phyloP scores from a whole-genome alignment of 2,888 invertebrate genomes.

The Leucozona laternaria region DNA sequence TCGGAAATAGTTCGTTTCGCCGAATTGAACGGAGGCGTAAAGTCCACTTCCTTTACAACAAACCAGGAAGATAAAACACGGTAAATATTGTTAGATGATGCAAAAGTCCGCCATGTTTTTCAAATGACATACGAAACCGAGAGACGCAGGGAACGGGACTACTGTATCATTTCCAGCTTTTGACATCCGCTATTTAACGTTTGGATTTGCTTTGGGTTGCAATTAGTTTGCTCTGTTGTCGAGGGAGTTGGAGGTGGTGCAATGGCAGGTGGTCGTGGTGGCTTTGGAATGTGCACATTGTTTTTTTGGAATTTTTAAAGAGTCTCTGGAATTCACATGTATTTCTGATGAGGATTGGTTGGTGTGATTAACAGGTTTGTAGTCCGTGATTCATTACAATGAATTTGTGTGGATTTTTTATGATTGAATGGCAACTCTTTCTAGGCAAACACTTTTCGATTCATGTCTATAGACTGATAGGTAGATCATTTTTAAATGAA shows the following conservation, averaged over 20 bases:
- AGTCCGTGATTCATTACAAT: conserved; percentile 53
- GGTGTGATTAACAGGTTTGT: conserved; percentile 41
- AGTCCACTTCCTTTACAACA: conserved; percentile 49
- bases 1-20: conserved; percentile 47
- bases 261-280: background rate
- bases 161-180: conserved; percentile 47
- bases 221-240: conserved; percentile 48
- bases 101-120: conserved; percentile 30
- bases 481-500: background rate
- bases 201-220: conserved; percentile 53
- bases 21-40: conserved; percentile 14
- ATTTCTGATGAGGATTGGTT: conserved; percentile 22
- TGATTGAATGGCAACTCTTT: background rate
- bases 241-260: background rate
- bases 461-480: background rate
- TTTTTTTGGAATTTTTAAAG: conserved; percentile 21
- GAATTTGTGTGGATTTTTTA: background rate
- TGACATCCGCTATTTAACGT: conserved; percentile 23
- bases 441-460: background rate
- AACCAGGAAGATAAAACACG: conserved; percentile 4
- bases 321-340: conserved; percentile 29
- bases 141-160: background rate
- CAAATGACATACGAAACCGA: conserved; percentile 26
- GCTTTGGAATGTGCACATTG: conserved; percentile 25
- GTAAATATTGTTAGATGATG: conserved; percentile 4